Conservation (phyloP, 2,113 vertebrate species). For the Probosciger aterrimus region DNA sequence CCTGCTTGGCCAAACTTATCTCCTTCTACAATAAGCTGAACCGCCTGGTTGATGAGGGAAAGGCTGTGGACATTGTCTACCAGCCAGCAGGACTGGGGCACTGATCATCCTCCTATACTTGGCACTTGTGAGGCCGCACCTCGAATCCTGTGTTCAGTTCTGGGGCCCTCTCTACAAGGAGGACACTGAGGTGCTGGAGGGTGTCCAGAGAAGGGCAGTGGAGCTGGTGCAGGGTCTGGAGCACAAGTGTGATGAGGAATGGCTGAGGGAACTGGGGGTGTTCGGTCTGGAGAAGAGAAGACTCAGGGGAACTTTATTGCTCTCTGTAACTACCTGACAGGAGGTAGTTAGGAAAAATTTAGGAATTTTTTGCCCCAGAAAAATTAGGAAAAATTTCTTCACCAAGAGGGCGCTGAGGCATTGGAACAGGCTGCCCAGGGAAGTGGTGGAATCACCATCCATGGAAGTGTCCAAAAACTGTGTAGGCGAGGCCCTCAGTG, state of each 20-base stretch:
- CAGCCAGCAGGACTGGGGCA: background rate
- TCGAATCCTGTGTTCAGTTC: background rate
- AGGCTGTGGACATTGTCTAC: background rate
- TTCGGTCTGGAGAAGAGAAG: background rate
- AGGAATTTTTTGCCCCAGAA: background rate
- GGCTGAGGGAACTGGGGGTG: background rate
- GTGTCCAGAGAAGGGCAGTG: background rate
- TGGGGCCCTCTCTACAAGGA: background rate
- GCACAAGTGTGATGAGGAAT: background rate
- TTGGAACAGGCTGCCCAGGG: background rate
- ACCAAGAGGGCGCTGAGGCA: background rate
- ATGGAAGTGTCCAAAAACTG: background rate
- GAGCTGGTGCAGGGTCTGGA: background rate
- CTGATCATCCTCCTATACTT: background rate
- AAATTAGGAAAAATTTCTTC: background rate
- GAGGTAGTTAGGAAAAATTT: background rate
- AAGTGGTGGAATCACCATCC: background rate
- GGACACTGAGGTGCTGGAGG: background rate
- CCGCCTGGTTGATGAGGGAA: background rate
- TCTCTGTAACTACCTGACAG: background rate
- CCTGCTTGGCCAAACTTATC: too few relatives aligned
- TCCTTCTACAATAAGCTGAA: too few relatives aligned
- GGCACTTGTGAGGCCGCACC: background rate
- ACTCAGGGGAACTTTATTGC: background rate
- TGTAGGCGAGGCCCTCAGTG: background rate